Evolutionary conservation across 2,797 vertebrate species (phyloP).

Genomic region (Ambastaia sidthimunki): DNA sequence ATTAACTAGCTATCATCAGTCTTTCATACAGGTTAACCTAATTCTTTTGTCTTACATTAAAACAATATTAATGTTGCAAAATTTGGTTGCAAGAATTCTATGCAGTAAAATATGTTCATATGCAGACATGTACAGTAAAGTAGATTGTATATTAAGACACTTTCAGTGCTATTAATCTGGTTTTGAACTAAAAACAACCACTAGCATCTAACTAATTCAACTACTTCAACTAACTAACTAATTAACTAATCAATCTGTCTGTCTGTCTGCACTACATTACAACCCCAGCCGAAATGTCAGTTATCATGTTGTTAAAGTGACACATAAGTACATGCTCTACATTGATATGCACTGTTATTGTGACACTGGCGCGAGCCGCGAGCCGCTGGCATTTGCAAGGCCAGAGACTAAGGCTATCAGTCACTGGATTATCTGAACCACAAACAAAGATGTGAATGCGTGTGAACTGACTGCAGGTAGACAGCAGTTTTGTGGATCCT

Average conservation of each 20-base stretch:
- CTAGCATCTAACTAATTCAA: background rate
- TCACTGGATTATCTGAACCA: background rate
- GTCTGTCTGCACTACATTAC: background rate
- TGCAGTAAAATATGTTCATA: background rate
- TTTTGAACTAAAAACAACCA: slow-evolving; percentile 23
- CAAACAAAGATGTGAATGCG: background rate
- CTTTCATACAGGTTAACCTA: background rate
- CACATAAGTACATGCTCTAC: background rate
- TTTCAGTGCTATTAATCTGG: slow-evolving; percentile 21
- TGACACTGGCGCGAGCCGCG: background rate
- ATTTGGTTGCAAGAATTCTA: background rate
- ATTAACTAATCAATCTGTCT: too few species aligned
- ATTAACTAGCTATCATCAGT: too few species aligned
- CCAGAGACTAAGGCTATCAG: background rate
- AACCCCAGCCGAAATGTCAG: background rate
- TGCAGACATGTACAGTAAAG: slow-evolving; percentile 2
- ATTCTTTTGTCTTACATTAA: background rate
- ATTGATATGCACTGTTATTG: background rate
- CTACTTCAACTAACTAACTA: background rate
- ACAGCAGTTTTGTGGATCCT: slow-evolving; percentile 8
- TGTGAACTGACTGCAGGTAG: background rate
- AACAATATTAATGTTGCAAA: background rate
- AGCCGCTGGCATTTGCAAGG: background rate
- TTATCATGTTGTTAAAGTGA: background rate
- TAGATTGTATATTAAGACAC: slow-evolving; percentile 11